These are phyloP conservation scores for Protomyctophum bolini DNA, from an alignment of 2,113 vertebrate species.

Conservation along the genomic window DNA sequence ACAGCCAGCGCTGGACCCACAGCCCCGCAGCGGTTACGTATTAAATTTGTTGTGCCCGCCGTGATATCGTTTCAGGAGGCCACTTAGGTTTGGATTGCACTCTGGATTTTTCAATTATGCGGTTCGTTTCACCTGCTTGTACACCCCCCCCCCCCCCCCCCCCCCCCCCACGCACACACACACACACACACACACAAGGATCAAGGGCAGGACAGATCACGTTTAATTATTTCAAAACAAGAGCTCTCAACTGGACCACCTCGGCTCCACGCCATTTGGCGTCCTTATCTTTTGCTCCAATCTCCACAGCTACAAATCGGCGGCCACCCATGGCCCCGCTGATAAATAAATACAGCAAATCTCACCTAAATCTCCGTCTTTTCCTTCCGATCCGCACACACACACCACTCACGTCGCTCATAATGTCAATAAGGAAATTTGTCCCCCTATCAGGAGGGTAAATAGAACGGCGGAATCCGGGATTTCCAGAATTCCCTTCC, in stretches of 20 bases:
- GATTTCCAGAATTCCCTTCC: conserved; percentile 72
- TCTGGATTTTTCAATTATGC: conserved; percentile 85
- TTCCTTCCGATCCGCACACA: conserved; percentile 26
- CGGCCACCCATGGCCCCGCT: conserved; percentile 36
- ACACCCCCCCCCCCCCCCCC: conserved; percentile 75
- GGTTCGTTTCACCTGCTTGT: conserved; percentile 82
- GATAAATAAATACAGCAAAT: conserved; percentile 28
- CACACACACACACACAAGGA: conserved; percentile 46
- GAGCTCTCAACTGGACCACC: conserved; percentile 53
- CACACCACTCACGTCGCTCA: conserved; percentile 49
- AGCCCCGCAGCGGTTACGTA: conserved; percentile 80
- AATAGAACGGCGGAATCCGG: conserved; percentile 73
- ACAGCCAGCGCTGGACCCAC: conserved; percentile 38
- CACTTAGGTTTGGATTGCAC: conserved; percentile 83
- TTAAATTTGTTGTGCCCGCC: conserved; percentile 83
- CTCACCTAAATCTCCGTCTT: conserved; percentile 36
- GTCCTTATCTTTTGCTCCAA: conserved; percentile 50
- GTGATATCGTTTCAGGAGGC: conserved; percentile 78
- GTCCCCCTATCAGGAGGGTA: conserved; percentile 74
- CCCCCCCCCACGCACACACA: conserved; percentile 11
- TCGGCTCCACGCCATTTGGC: conserved; percentile 53
- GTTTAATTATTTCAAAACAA: conserved; percentile 82
- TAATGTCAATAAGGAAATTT: conserved; percentile 76
- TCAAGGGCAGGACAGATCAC: conserved; percentile 77
- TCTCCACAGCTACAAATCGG: conserved; percentile 45